Base-by-base conservation (phyloP, 2,888 invertebrate species). In the Chymomyza procnemis region DNA sequence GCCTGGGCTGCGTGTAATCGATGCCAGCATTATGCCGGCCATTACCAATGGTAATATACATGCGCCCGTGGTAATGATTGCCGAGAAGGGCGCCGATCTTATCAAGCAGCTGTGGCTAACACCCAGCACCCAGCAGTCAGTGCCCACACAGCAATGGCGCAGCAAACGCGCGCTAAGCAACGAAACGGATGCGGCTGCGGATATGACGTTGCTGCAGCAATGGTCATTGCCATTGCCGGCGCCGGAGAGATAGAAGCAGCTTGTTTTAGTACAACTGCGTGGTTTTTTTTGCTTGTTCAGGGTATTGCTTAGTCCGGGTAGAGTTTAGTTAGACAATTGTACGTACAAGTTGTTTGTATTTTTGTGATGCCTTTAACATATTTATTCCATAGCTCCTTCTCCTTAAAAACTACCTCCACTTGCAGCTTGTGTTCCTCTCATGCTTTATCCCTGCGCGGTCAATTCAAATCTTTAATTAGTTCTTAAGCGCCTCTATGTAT, bases 21-120 rank as follows among this genome's bases (percentile, higher is more conserved):
- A 97, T 85, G 96, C 96, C 0, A 96, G 96, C 73, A 95, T 97
- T 72, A 97, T 97, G 96, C 97, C 97, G 0, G 92, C 94, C 1
- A 95, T 97, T 47, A 95, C 96, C 0, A 96, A 95, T 87, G 97
- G 97, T 0, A 97, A 97, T 84, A 96, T 96, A 19, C 96, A 97
- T 83, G 97, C 97, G 0, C 96, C 97, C 0, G 94, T 94, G 0
- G 95, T 96, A 34, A 97, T 97, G 97, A 95, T 97, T 21, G 97
- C 93, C 0, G 97, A 97, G 88, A 97, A 96, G 87, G 96, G 95
- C 0, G 94, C 97, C 1, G 96, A 97, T 90, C 89, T 97, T 91
- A 94, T 97, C 46, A 96, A 96, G 88, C 92, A 93, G 60, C 92
- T 94, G 46, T 96, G 96, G 96, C 79, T 92, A 16, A 88, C 90